phyloP scores from a whole-genome alignment of 2,113 vertebrate genomes.

The Xyrauchen texanus region DNA sequence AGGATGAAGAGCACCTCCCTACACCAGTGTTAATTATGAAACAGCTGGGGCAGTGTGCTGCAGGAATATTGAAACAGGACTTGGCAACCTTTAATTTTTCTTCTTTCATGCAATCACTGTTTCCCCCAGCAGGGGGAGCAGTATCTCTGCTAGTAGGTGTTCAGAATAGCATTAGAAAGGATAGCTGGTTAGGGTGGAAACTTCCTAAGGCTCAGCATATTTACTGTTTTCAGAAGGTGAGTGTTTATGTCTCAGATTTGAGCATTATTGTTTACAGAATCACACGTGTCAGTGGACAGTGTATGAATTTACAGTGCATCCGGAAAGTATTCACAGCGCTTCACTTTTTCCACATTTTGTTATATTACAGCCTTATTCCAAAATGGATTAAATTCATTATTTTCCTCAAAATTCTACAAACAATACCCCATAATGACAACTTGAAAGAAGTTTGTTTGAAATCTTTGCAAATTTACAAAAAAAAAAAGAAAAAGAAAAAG shows the following conservation, averaged over 20 bases:
- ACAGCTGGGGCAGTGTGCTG: slow-evolving; percentile 73
- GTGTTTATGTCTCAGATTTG: neutral
- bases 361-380: too few species aligned
- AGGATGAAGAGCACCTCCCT: slow-evolving; percentile 76
- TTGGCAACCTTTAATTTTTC: slow-evolving; percentile 43
- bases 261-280: neutral
- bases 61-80: slow-evolving; percentile 57
- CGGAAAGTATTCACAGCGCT: too few species aligned
- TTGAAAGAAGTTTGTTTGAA: too few species aligned
- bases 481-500: too few species aligned
- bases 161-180: neutral
- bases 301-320: too few species aligned
- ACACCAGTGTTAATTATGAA: slow-evolving; percentile 79
- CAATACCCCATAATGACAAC: too few species aligned
- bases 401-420: too few species aligned
- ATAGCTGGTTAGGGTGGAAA: slow-evolving; percentile 1
- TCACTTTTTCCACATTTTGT: too few species aligned
- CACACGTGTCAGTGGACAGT: neutral
- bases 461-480: too few species aligned
- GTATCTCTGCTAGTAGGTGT: slow-evolving; percentile 53
- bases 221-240: neutral
- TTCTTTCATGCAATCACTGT: slow-evolving; percentile 51
- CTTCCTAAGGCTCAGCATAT: neutral
- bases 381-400: too few species aligned
- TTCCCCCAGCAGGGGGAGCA: slow-evolving; percentile 69